Percentiles rank a stretch among this genome's conserved stretches.
phyloP scores from a whole-genome alignment of 2,113 vertebrate genomes.

The Lamprologus sp. region DNA sequence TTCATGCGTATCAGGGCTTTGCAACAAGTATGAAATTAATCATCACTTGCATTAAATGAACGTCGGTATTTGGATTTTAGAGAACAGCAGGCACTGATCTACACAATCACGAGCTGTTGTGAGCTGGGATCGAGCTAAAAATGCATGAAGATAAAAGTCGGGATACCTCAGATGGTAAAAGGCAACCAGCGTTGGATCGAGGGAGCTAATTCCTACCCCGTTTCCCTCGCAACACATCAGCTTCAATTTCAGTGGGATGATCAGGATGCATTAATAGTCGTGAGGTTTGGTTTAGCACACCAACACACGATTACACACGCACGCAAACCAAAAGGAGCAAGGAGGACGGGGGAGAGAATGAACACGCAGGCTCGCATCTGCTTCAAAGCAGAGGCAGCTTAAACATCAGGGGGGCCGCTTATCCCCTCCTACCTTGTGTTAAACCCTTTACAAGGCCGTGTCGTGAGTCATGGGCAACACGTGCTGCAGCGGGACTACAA shows the following conservation, averaged over 20 bases:
- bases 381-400: constrained; percentile 52
- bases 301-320: background rate
- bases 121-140: background rate
- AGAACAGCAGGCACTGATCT: constrained; percentile 13
- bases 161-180: constrained; percentile 14
- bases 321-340: background rate
- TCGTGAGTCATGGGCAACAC: constrained; percentile 57
- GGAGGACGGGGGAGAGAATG: background rate
- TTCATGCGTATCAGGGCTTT: constrained; percentile 44
- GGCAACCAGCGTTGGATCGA: constrained; percentile 1
- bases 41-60: constrained; percentile 38
- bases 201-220: constrained; percentile 27
- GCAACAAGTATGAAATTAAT: constrained; percentile 49
- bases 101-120: background rate
- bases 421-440: constrained; percentile 66
- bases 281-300: constrained; percentile 33
- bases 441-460: constrained; percentile 60
- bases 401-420: constrained; percentile 51
- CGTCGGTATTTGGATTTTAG: background rate
- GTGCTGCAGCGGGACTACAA: constrained; percentile 7
- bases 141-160: constrained; percentile 1
- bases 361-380: constrained; percentile 35
- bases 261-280: constrained; percentile 51
- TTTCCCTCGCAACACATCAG: constrained; percentile 53
- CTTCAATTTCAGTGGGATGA: constrained; percentile 58